Percentiles rank a stretch among this genome's conserved stretches.
Conservation (phyloP, 2,797 vertebrate species). For the Lepilemur ruficaudatus region DNA sequence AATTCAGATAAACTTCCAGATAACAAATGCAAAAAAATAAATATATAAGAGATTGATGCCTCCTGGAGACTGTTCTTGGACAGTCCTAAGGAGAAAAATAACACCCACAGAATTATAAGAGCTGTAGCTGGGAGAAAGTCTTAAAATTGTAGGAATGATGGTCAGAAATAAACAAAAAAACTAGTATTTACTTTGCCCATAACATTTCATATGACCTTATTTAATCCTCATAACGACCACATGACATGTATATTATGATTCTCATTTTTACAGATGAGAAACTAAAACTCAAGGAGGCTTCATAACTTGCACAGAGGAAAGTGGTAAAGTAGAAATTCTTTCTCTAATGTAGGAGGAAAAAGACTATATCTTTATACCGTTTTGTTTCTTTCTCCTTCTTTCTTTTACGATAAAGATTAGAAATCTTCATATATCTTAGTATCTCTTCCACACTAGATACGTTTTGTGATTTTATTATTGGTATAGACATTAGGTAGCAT, state of each 20-base stretch:
- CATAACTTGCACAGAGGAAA: not conserved
- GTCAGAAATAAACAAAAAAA: not conserved
- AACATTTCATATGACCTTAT: slow-evolving; percentile 41
- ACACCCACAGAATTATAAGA: not conserved
- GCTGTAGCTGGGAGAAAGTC: not conserved
- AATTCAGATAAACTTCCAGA: not conserved
- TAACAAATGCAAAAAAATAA: not conserved
- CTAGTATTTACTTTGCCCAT: slow-evolving; percentile 40
- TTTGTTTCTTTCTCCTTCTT: not conserved
- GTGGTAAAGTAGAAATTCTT: not conserved
- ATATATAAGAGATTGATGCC: not conserved
- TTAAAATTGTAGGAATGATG: not conserved
- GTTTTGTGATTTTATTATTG: not conserved
- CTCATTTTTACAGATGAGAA: slow-evolving; percentile 25
- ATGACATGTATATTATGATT: slow-evolving; percentile 26
- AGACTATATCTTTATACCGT: not conserved
- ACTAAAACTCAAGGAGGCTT: not conserved
- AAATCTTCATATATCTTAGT: not conserved
- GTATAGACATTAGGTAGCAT: not conserved
- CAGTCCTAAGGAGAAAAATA: not conserved
- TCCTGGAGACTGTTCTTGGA: not conserved
- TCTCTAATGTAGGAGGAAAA: not conserved
- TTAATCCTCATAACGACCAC: slow-evolving; percentile 32
- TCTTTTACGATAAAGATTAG: not conserved
- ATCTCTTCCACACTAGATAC: not conserved